Evolutionary conservation across 2,113 vertebrate species (phyloP).

Genomic region (Neogale vison): DNA sequence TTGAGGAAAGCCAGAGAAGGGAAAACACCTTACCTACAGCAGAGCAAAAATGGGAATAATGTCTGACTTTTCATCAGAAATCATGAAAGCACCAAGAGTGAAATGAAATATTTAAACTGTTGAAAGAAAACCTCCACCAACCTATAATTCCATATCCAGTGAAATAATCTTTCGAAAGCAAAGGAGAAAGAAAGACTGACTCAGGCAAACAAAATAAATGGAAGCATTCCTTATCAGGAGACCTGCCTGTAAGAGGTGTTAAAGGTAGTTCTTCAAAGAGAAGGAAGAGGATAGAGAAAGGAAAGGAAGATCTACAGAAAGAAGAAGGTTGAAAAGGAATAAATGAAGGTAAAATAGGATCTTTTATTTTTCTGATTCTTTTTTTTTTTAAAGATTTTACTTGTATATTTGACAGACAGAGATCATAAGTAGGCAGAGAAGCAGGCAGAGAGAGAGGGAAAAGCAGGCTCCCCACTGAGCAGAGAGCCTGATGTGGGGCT

Average conservation of each 20-base stretch:
- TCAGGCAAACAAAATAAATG: neutral
- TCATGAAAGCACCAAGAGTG: neutral
- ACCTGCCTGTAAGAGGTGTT: neutral
- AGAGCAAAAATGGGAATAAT: neutral
- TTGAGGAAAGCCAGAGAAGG: neutral
- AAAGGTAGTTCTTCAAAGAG: neutral
- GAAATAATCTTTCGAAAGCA: neutral
- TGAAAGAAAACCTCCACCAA: neutral
- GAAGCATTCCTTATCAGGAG: neutral
- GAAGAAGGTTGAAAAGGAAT: neutral
- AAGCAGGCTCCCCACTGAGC: no score
- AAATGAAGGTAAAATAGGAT: neutral
- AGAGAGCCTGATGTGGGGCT: no score
- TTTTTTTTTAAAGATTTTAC: no score
- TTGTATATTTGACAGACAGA: no score
- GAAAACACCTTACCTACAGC: neutral
- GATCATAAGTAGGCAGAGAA: no score
- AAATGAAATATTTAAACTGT: neutral
- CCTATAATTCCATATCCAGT: neutral
- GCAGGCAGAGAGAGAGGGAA: no score
- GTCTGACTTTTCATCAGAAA: neutral
- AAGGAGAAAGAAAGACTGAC: neutral
- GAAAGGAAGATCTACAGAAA: constrained; percentile 4
- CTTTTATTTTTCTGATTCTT: neutral
- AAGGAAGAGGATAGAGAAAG: neutral